Conservation (phyloP, 2,113 vertebrate species). For the Arizona elegans region DNA sequence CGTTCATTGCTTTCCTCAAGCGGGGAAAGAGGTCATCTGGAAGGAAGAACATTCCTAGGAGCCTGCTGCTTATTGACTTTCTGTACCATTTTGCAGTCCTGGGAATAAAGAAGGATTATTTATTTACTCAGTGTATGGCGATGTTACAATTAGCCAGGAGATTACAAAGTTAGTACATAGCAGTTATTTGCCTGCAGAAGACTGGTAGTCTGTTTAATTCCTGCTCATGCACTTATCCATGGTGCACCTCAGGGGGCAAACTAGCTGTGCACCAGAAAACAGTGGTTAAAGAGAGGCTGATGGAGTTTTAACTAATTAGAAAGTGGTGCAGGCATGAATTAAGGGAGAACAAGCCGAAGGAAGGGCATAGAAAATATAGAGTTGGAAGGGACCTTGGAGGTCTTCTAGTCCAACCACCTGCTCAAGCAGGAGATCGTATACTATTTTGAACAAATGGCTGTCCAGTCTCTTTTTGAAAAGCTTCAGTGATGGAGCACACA, state of each 20-base stretch:
- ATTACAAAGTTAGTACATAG: neutral
- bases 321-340: neutral
- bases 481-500: too few species aligned
- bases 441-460: too few species aligned
- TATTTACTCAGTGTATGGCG: neutral
- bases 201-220: neutral
- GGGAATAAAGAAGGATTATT: neutral
- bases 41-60: neutral
- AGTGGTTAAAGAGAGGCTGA: neutral
- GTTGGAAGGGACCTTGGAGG: too few species aligned
- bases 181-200: neutral
- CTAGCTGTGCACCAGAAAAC: too few species aligned
- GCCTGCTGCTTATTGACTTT: neutral
- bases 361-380: neutral
- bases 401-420: too few species aligned
- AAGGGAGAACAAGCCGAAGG: neutral
- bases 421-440: too few species aligned
- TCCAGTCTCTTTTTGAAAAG: too few species aligned
- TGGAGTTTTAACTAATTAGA: neutral
- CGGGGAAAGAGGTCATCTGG: neutral
- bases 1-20: neutral
- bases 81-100: neutral
- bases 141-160: neutral
- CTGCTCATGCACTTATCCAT: neutral
- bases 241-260: too few species aligned